phyloP scores from a whole-genome alignment of 2,888 invertebrate genomes.

The Mesochorus sp. region DNA sequence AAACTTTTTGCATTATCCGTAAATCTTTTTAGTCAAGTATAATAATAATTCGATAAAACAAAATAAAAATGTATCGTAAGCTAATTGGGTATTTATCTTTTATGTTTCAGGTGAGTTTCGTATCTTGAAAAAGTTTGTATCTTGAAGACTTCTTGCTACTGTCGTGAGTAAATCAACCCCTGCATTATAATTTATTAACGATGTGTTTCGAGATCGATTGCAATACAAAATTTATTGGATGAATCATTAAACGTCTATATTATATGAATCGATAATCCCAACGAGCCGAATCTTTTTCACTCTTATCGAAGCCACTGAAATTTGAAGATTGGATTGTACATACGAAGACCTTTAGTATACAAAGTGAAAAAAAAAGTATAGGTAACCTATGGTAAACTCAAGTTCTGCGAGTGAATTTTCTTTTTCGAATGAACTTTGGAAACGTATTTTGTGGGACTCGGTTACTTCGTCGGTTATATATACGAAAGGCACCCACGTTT shows the following conservation, averaged over 20 bases:
- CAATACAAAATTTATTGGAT: not conserved
- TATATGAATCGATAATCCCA: too few relatives aligned
- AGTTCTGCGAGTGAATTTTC: constrained; percentile 71
- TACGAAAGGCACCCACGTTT: not conserved
- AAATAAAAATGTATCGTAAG: not conserved
- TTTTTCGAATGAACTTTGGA: constrained; percentile 79
- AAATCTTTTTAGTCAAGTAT: not conserved
- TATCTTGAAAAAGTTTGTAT: not conserved
- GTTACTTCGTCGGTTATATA: too few relatives aligned
- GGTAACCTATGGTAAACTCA: not conserved
- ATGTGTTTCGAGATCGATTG: not conserved
- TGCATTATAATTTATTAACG: not conserved
- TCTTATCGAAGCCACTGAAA: too few relatives aligned
- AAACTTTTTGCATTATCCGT: not conserved
- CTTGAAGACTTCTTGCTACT: not conserved
- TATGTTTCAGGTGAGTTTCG: constrained; percentile 77
- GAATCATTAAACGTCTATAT: not conserved
- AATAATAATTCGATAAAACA: constrained; percentile 4
- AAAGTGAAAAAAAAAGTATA: constrained; percentile 1
- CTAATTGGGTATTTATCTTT: constrained; percentile 61
- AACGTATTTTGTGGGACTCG: constrained; percentile 79
- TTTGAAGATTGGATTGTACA: too few relatives aligned
- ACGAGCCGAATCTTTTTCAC: too few relatives aligned
- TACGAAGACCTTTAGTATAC: not conserved
- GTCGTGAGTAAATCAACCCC: constrained; percentile 44